Conservation (phyloP, 1,140 invertebrate species). For the Anagrus nilaparvatae region DNA sequence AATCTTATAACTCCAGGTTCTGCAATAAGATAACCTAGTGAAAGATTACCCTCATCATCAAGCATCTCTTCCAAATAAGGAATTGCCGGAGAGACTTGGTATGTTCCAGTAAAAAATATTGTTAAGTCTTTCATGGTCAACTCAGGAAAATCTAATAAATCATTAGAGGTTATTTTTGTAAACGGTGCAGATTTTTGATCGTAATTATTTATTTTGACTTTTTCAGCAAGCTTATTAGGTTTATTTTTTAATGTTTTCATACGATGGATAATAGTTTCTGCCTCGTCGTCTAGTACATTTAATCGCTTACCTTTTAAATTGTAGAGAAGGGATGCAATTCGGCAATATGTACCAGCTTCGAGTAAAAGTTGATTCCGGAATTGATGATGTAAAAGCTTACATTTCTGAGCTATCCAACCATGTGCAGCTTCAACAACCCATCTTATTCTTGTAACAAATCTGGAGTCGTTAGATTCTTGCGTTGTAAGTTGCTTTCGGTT, state of each 20-base stretch:
- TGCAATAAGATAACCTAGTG: no score
- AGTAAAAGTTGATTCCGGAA: slow-evolving; percentile 20
- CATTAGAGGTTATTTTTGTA: no score
- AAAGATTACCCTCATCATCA: no score
- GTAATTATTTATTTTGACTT: slow-evolving; percentile 16
- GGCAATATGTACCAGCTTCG: slow-evolving; percentile 14
- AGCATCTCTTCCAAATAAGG: no score
- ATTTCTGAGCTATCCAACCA: slow-evolving; percentile 21
- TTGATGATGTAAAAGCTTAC: slow-evolving; percentile 18
- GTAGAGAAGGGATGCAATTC: slow-evolving; percentile 16
- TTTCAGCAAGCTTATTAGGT: slow-evolving; percentile 9
- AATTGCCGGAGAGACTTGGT: no score
- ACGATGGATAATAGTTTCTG: slow-evolving; percentile 13
- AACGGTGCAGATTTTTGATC: slow-evolving; percentile 14
- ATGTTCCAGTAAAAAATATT: no score
- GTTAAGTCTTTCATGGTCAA: no score
- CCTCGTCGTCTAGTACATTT: slow-evolving; percentile 11
- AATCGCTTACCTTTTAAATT: slow-evolving; percentile 17
- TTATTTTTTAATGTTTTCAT: no score
- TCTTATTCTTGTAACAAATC: no score
- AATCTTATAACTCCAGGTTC: no score
- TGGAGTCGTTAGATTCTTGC: slow-evolving; percentile 26
- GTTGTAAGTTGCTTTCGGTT: slow-evolving; percentile 21
- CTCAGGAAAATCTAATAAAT: no score
- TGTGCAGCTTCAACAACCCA: slow-evolving; percentile 31